Percentiles rank a stretch among this genome's conserved stretches.
These are phyloP conservation scores for Heterocephalus glaber DNA, from an alignment of 2,113 vertebrate species.

Conservation along the genomic window DNA sequence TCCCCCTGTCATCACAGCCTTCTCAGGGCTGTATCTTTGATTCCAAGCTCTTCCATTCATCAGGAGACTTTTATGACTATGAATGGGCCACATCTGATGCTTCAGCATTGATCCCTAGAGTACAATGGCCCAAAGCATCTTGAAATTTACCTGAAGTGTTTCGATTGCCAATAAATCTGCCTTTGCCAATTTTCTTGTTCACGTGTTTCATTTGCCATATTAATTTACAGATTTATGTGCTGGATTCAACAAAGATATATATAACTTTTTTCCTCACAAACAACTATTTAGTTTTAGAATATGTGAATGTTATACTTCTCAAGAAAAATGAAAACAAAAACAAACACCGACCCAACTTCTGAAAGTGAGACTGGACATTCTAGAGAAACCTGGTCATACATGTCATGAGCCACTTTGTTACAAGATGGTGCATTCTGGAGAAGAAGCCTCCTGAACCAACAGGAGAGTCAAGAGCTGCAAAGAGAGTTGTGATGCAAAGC, in stretches of 20 bases:
- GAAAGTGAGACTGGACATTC: slow-evolving; percentile 25
- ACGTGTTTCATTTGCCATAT: slow-evolving; percentile 31
- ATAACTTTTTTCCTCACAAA: background rate
- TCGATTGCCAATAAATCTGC: slow-evolving; percentile 40
- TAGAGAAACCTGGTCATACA: slow-evolving; percentile 50
- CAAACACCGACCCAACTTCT: background rate
- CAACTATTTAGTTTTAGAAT: background rate
- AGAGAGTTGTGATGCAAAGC: background rate
- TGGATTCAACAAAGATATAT: background rate
- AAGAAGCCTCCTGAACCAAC: background rate
- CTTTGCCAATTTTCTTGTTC: slow-evolving; percentile 47
- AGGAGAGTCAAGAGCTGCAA: background rate
- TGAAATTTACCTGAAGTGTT: background rate
- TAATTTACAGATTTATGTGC: slow-evolving; percentile 28
- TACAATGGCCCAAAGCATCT: background rate
- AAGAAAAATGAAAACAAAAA: background rate
- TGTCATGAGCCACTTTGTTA: slow-evolving; percentile 47
- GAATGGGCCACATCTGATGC: background rate
- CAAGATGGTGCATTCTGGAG: slow-evolving; percentile 15
- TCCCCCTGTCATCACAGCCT: background rate
- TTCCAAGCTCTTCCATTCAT: background rate
- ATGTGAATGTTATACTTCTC: background rate
- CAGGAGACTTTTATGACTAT: background rate
- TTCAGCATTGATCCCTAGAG: background rate
- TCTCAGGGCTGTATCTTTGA: slow-evolving; percentile 19